Evolutionary conservation across 2,888 invertebrate species (phyloP).

Genomic region (Acronicta aceris): DNA sequence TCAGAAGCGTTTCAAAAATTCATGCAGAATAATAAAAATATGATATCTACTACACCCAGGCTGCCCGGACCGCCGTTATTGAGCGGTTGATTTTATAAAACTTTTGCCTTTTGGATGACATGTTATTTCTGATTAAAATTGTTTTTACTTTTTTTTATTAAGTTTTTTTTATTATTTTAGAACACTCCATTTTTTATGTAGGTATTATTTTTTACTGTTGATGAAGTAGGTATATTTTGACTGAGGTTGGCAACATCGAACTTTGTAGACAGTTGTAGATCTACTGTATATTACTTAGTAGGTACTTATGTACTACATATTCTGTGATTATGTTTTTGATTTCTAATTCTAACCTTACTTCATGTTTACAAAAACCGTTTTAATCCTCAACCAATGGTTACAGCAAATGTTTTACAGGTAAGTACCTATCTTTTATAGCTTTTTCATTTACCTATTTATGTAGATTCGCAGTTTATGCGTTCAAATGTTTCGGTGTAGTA

Average conservation of each 20-base stretch:
- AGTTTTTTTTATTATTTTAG: constrained; percentile 15
- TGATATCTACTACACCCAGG: constrained; percentile 46
- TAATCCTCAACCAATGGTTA: no score
- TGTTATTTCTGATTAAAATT: constrained; percentile 57
- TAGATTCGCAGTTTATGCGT: no score
- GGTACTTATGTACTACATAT: no score
- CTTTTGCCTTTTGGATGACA: constrained; percentile 48
- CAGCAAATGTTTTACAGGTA: no score
- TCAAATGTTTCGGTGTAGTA: no score
- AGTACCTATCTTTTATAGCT: no score
- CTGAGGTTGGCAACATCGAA: constrained; percentile 29
- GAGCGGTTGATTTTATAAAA: constrained; percentile 54
- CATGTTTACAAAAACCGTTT: no score
- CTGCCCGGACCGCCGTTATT: constrained; percentile 20
- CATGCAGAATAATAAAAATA: constrained; percentile 66
- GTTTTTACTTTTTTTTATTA: constrained; percentile 1
- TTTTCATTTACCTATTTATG: no score
- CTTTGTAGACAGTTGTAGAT: no score
- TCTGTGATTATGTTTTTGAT: no score
- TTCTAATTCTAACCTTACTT: constrained; percentile 6
- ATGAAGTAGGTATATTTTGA: neutral
- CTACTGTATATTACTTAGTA: no score
- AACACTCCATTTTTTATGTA: neutral
- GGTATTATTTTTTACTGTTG: neutral
- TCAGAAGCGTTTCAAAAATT: constrained; percentile 79